Percentiles rank a stretch among this genome's conserved stretches.
Evolutionary conservation across 2,888 invertebrate genomes (phyloP).

Genomic region (Rhaphigaster nebulosa): DNA sequence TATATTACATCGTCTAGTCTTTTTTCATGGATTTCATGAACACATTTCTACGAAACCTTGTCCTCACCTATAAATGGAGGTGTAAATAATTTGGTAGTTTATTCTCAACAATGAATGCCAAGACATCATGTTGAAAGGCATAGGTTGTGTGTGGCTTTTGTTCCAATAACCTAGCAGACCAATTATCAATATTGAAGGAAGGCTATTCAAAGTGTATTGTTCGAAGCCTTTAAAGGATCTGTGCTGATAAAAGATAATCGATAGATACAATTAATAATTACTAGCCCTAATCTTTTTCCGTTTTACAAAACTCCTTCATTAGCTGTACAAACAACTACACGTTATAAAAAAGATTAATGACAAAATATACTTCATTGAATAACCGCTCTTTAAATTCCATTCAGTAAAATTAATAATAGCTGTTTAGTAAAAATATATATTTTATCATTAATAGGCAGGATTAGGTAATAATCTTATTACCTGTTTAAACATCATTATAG

Average conservation of each 20-base stretch:
- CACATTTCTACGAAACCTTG: too few relatives aligned
- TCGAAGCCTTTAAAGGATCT: background rate
- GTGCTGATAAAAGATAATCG: background rate
- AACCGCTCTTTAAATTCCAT: too few relatives aligned
- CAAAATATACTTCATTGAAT: background rate
- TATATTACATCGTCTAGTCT: too few relatives aligned
- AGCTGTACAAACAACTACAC: background rate
- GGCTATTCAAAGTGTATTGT: background rate
- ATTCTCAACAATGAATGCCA: too few relatives aligned
- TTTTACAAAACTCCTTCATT: background rate
- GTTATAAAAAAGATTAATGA: background rate
- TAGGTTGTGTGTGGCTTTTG: background rate
- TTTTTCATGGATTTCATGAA: too few relatives aligned
- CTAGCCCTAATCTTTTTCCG: background rate
- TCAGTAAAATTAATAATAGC: background rate
- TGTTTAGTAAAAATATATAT: background rate
- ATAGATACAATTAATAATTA: background rate
- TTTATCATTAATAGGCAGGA: too few relatives aligned
- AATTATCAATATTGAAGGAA: background rate
- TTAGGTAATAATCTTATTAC: too few relatives aligned
- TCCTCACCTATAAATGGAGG: too few relatives aligned
- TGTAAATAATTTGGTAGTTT: too few relatives aligned
- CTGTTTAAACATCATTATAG: too few relatives aligned
- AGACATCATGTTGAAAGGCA: too few relatives aligned
- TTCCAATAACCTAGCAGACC: background rate